phyloP scores from a whole-genome alignment of 2,113 vertebrate species.

The Laterallus jamaicensis region DNA sequence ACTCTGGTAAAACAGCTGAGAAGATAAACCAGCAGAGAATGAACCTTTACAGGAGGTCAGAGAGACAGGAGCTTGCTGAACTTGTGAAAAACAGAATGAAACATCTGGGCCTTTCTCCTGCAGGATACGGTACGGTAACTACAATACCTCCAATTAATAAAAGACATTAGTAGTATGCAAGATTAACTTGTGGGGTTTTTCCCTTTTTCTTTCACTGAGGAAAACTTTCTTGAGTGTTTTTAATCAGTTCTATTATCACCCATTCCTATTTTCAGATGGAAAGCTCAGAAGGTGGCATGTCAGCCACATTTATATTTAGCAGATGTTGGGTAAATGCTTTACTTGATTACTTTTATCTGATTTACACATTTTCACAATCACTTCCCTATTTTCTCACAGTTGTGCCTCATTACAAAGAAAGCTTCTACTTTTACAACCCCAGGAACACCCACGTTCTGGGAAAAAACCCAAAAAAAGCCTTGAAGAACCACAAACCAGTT shows the following conservation, averaged over 20 bases:
- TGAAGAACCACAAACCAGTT: not conserved
- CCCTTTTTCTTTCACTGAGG: not conserved
- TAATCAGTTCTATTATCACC: not conserved
- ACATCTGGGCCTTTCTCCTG: slow-evolving; percentile 90
- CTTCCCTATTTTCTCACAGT: not conserved
- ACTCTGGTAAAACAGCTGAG: slow-evolving; percentile 80
- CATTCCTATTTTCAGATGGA: not conserved
- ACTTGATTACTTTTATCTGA: not conserved
- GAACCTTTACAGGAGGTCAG: slow-evolving; percentile 87
- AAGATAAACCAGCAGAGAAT: slow-evolving; percentile 87
- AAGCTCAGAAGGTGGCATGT: not conserved
- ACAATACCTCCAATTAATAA: not conserved
- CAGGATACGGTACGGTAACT: slow-evolving; percentile 83
- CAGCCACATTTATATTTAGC: not conserved
- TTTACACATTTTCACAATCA: not conserved
- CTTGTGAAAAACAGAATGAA: slow-evolving; percentile 95
- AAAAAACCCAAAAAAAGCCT: not conserved
- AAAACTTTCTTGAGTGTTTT: not conserved
- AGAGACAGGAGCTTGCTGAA: slow-evolving; percentile 92
- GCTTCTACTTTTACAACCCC: not conserved
- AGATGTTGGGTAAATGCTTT: not conserved
- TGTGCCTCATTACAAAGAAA: not conserved
- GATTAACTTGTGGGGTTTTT: not conserved
- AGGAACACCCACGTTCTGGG: not conserved
- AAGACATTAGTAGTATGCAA: not conserved